Evolutionary conservation across 2,797 vertebrate genomes (phyloP).

Genomic region (Momotus momota): DNA sequence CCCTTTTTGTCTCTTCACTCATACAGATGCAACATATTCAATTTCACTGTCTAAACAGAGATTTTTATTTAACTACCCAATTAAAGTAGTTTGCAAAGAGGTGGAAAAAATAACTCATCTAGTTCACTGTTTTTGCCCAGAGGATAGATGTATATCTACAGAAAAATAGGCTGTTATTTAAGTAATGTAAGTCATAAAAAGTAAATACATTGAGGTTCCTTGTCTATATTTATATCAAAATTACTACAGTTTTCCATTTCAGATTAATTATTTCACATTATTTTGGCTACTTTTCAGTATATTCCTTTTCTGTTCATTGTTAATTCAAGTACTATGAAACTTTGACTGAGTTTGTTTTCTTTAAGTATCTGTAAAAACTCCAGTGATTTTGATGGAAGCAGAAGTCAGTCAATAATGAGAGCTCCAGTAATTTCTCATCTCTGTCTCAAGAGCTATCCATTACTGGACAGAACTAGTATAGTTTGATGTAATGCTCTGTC

Average conservation of each 20-base stretch:
- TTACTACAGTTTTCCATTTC: not conserved
- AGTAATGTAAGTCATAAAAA: not conserved
- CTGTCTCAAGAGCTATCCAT: not conserved
- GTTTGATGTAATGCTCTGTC: not conserved
- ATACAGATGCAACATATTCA: not conserved
- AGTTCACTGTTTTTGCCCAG: not conserved
- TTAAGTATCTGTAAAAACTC: not conserved
- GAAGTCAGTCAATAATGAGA: not conserved
- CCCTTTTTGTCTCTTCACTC: not conserved
- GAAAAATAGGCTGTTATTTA: no score
- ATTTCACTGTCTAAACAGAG: not conserved
- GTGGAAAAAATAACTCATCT: not conserved
- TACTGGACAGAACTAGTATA: not conserved
- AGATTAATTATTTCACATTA: not conserved
- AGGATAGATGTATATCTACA: no score
- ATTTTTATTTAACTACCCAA: constrained; percentile 15
- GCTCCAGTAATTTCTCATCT: not conserved
- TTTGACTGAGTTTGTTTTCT: not conserved
- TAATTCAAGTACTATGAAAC: not conserved
- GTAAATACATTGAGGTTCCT: not conserved
- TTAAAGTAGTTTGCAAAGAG: not conserved
- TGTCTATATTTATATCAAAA: not conserved
- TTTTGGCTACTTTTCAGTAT: not conserved
- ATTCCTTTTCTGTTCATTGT: not conserved
- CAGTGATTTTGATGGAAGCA: not conserved